phyloP scores from a whole-genome alignment of 1,140 invertebrate species.

The Aradophagus sp. region DNA sequence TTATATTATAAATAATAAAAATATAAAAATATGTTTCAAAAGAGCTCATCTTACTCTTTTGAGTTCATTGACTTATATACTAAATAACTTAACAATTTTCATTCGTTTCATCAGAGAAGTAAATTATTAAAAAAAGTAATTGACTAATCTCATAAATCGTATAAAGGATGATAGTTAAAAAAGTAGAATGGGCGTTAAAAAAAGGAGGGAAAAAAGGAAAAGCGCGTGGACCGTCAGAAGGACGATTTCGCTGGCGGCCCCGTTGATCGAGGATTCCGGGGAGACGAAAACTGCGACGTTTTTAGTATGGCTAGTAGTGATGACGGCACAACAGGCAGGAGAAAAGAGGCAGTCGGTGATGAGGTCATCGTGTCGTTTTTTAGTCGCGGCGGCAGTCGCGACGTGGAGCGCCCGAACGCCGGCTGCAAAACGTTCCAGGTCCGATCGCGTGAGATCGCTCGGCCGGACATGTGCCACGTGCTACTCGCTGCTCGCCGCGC shows the following conservation, averaged over 20 bases:
- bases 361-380: conserved; percentile 71
- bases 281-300: conserved; percentile 61
- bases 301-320: conserved; percentile 66
- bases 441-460: conserved; percentile 49
- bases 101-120: no score
- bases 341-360: conserved; percentile 64
- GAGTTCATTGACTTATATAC: no score
- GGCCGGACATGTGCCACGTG: conserved; percentile 60
- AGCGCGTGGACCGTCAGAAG: conserved; percentile 1
- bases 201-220: no score
- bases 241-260: conserved; percentile 1
- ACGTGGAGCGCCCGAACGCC: conserved; percentile 64
- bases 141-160: no score
- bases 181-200: no score
- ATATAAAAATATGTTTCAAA: no score
- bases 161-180: no score
- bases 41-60: no score
- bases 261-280: conserved; percentile 1
- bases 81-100: no score
- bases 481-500: conserved; percentile 12
- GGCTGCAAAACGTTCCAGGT: conserved; percentile 56
- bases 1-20: no score
- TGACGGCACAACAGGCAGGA: conserved; percentile 60
- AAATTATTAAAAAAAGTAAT: no score
- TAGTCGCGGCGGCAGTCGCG: conserved; percentile 64